phyloP scores from a whole-genome alignment of 2,113 vertebrate genomes.

The Antigone vipio region DNA sequence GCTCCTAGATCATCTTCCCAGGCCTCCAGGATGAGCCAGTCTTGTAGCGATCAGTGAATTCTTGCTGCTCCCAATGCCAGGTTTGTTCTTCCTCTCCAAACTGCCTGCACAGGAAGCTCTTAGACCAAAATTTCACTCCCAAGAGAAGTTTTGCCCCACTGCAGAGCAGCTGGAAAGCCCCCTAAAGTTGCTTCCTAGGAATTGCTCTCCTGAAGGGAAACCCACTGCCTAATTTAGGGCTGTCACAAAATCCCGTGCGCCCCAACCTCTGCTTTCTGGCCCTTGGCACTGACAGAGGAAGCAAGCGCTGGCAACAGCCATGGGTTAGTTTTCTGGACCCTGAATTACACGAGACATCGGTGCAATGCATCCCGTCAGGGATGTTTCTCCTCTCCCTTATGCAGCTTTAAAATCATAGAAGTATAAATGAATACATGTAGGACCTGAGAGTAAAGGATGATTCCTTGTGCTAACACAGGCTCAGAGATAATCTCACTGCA shows the following conservation, averaged over 20 bases:
- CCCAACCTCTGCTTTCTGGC: neutral
- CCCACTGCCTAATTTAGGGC: neutral
- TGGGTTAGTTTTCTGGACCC: neutral
- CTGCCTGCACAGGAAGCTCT: neutral
- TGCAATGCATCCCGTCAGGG: neutral
- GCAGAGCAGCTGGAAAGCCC: neutral
- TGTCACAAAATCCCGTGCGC: neutral
- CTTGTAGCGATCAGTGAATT: neutral
- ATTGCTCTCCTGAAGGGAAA: neutral
- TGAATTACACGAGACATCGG: neutral
- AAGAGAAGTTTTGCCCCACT: too few species aligned
- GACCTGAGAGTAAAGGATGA: neutral
- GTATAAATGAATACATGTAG: neutral
- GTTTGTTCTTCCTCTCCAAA: neutral
- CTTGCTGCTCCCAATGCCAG: neutral
- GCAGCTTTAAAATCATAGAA: neutral
- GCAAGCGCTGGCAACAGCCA: neutral
- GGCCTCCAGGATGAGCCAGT: too few species aligned
- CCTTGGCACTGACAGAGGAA: fast-evolving
- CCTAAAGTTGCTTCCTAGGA: neutral
- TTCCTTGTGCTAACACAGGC: neutral
- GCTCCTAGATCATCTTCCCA: neutral
- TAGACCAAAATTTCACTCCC: neutral
- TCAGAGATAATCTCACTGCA: neutral
- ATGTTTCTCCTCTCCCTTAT: neutral